phyloP scores from a whole-genome alignment of 2,113 vertebrate genomes.

The Myiopsitta monachus region DNA sequence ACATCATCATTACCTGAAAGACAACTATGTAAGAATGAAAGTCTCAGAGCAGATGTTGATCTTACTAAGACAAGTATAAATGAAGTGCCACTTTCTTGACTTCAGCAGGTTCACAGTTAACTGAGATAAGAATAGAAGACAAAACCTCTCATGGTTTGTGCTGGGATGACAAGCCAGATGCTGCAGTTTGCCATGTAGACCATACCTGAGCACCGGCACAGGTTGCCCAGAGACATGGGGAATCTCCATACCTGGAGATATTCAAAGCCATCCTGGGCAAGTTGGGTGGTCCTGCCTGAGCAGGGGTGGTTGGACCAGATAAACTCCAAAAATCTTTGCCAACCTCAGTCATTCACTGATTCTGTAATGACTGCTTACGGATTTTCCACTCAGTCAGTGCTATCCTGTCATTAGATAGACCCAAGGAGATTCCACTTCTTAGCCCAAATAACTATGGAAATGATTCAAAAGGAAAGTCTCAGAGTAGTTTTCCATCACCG shows the following conservation, averaged over 20 bases:
- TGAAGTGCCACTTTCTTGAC: neutral
- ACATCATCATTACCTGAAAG: neutral
- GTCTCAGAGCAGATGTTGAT: neutral
- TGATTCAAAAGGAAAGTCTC: neutral
- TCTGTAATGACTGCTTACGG: neutral
- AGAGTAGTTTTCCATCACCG: neutral
- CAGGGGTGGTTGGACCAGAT: neutral
- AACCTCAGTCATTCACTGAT: neutral
- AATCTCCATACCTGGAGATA: neutral
- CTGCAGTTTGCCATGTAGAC: neutral
- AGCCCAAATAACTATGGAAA: neutral
- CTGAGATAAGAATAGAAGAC: neutral
- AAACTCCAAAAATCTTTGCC: neutral
- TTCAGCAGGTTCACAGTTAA: neutral
- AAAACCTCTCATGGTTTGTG: neutral
- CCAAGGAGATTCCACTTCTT: neutral
- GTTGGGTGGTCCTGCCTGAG: neutral
- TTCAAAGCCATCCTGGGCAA: neutral
- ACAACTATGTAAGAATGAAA: neutral
- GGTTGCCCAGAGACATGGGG: neutral
- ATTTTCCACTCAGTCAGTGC: neutral
- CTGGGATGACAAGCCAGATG: neutral
- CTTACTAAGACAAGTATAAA: neutral
- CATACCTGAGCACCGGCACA: neutral
- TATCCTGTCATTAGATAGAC: neutral